Evolutionary conservation across 2,888 invertebrate genomes (phyloP), one percentile per base, ranked within the genome.

Genomic region (Salpingus planirostris): DNA sequence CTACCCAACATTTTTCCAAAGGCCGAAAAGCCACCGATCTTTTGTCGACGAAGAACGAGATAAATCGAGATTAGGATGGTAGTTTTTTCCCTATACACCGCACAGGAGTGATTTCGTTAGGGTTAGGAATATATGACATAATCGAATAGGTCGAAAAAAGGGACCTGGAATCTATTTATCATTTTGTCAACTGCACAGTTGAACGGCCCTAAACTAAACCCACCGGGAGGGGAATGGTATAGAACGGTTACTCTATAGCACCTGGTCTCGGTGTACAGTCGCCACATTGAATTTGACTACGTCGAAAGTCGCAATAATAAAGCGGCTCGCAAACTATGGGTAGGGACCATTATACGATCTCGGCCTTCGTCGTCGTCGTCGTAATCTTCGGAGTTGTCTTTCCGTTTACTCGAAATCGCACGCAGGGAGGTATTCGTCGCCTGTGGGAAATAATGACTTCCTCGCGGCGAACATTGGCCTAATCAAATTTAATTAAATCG

Each of bases 231-330:
- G 30, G 31, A 38, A 35, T 31, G 28, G 27, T 29, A 38, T 31
- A 42, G 52, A 50, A 55, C 59, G 57, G 58, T 59, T 59, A 57
- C 54, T 51, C 48, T 53, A 49, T 52, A 55, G 52, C 60, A 60
- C 60, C 60, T 60, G 59, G 60, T 50, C n/a, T n/a, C 50, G 36
- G 36, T 44, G 51, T 55, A 58, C 54, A 55, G 56, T 47, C 47
- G 40, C 33, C 30, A 40, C 54, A 55, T 55, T 46, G 53, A 56
- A 59, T 52, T 48, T 40, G 40, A 40, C 42, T 36, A 33, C 5
- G 27, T 24, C 25, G 31, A 33, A 29, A 29, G 29, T 37, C 28
- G 32, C 32, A 36, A 33, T 36, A 40, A 40, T n/a, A n/a, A n/a
- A n/a, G n/a, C n/a, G n/a, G n/a, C n/a, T n/a, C n/a, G n/a, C n/a